phyloP scores from a whole-genome alignment of 53 echinoderm and acorn worm species.

The Glandiceps talaboti region DNA sequence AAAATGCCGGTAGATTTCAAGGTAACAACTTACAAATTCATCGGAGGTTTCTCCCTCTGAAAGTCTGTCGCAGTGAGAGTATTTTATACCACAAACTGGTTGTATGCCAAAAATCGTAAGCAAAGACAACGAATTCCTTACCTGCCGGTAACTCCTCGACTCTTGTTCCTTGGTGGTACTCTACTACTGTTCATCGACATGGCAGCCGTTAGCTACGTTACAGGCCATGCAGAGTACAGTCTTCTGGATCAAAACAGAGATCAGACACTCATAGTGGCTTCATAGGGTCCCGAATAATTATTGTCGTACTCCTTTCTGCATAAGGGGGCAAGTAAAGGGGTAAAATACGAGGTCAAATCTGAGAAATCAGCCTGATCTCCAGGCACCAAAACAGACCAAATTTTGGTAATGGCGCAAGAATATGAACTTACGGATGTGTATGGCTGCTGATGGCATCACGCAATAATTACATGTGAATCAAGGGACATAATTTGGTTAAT shows the following conservation, averaged over 20 bases:
- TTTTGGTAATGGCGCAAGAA: not conserved
- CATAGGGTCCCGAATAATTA: not conserved
- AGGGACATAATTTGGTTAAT: too few species aligned
- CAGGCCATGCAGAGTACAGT: not conserved
- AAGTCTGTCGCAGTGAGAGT: too few species aligned
- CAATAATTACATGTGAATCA: not conserved
- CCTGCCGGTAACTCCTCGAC: not conserved
- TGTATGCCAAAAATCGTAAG: too few species aligned
- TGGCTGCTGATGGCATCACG: not conserved
- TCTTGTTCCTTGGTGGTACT: not conserved
- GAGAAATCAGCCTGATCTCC: not conserved
- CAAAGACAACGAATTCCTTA: too few species aligned
- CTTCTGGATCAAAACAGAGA: constrained; percentile 9
- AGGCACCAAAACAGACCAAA: not conserved
- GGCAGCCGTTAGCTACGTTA: constrained; percentile 1
- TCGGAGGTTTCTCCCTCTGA: too few species aligned
- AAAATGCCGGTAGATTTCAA: too few species aligned
- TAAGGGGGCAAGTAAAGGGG: not conserved
- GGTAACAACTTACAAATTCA: too few species aligned
- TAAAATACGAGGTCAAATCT: not conserved
- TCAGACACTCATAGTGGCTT: constrained; percentile 43
- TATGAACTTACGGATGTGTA: not conserved
- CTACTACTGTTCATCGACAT: not conserved
- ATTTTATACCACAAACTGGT: too few species aligned
- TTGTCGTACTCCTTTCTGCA: not conserved